Base-by-base conservation (phyloP, 2,797 vertebrate species). In the Holocentrus rufus region DNA sequence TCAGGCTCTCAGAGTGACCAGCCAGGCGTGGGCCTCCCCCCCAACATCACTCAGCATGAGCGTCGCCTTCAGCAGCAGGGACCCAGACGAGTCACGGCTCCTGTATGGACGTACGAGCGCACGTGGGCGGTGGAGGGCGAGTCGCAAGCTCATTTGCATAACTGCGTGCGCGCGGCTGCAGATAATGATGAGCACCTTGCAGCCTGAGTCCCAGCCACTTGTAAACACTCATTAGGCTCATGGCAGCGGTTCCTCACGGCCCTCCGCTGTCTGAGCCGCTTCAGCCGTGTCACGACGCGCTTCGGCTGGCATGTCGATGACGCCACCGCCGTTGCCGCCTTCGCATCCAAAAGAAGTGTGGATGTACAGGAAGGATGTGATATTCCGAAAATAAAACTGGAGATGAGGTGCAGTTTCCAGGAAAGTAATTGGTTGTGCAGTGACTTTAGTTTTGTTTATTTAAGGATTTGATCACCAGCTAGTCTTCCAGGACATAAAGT, bases 1-100 rank as follows among this genome's bases (percentile, higher is more conserved):
- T 44, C 39, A 68, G 31, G 74, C 56, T 69, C 49, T 61, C 50
- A 7, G 59, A 76, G 82, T 74, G 82, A 65, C 74, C 80, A 66
- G 63, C 52, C 69, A 84, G 80, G 81, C 79, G n/a, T 84, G 65
- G 75, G 71, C n/a, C 30, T n/a, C n/a, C n/a, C n/a, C 44, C 42
- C 50, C 1, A 54, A 72, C 83, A 89, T 90, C 79, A 67, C 68
- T 87, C 85, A 81, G 61, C 50, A 66, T 78, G 71, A 85, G 76
- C 39, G 60, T 55, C 55, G 30, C 42, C 66, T 74, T 77, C 72
- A 77, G 70, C 36, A 3, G 31, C 49, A n/a, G n/a, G n/a, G 67
- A 64, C 31, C 47, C 72, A 20, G 36, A 72, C 70, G 73, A 73
- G 65, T 85, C 73, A 80, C 2, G 39, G 30, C 50, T 9, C 61